A percentile compares a stretch with the other conserved stretches of the same genome.
phyloP scores from a whole-genome alignment of 2,797 vertebrate species.

The Peromyscus aztecus region DNA sequence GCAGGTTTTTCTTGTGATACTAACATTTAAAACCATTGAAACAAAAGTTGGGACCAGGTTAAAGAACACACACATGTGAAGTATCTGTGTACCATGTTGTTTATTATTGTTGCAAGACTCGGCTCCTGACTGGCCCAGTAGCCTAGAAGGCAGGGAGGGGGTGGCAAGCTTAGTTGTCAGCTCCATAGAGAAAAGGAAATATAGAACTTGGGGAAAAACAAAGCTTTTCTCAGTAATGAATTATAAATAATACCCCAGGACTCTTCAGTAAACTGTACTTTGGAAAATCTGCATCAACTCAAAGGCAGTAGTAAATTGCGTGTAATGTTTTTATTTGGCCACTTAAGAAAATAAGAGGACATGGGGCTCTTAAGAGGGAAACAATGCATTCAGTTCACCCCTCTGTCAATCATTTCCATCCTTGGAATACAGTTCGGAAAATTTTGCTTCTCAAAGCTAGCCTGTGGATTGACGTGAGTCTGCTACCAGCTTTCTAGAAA shows the following conservation, averaged over 20 bases:
- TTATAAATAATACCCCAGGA: conserved; percentile 22
- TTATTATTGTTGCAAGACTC: conserved; percentile 46
- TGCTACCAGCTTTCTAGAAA: conserved; percentile 6
- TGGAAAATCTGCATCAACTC: conserved; percentile 28
- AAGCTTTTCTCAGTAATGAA: conserved; percentile 19
- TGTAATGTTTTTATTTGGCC: conserved; percentile 12
- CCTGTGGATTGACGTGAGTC: background rate
- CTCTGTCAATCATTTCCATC: background rate
- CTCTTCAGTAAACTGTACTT: conserved; percentile 44
- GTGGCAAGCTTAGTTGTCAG: background rate
- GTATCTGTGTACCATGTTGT: background rate
- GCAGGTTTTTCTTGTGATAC: background rate
- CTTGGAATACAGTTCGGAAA: background rate
- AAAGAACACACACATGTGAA: conserved; percentile 13
- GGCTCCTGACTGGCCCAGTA: background rate
- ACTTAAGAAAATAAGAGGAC: conserved; percentile 26
- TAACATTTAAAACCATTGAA: conserved; percentile 24
- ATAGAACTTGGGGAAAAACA: conserved; percentile 17
- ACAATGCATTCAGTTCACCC: background rate
- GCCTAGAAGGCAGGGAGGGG: background rate
- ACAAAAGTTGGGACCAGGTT: background rate
- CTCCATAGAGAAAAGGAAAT: conserved; percentile 22
- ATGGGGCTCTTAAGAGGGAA: background rate
- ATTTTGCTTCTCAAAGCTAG: conserved; percentile 19
- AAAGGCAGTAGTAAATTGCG: conserved; percentile 32